phyloP scores from a whole-genome alignment of 2,113 vertebrate species.

The Zosterops pallidus region DNA sequence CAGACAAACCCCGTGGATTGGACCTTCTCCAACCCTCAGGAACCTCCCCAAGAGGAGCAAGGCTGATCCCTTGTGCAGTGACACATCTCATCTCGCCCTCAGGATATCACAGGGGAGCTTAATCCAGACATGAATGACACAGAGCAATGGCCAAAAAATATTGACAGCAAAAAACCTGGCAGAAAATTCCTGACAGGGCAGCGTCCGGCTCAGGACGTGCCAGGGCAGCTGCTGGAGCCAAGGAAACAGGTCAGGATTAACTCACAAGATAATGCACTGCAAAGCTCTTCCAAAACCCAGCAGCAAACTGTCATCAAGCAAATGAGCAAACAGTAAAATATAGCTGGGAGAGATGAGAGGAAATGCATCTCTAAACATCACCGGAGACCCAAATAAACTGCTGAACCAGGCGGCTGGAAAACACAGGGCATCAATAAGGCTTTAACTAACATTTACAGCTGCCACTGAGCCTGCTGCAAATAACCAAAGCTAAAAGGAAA shows the following conservation, averaged over 20 bases:
- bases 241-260: background rate
- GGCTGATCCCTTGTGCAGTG: background rate
- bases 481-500: background rate
- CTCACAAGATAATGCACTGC: background rate
- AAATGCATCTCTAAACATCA: background rate
- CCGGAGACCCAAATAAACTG: background rate
- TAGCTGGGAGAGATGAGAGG: background rate
- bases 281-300: slow-evolving; percentile 11
- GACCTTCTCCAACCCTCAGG: background rate
- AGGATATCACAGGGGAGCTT: background rate
- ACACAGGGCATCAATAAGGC: background rate
- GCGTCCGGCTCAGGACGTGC: background rate
- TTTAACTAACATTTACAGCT: background rate
- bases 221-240: background rate
- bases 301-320: background rate
- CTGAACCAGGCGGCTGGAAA: background rate
- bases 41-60: background rate
- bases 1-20: fast-evolving
- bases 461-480: background rate
- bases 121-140: background rate
- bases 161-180: background rate
- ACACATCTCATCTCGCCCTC: background rate
- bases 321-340: background rate
- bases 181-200: background rate
- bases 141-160: background rate